These are phyloP conservation scores for Allacma fusca DNA, from an alignment of 2,888 invertebrate genomes.

Conservation along the genomic window DNA sequence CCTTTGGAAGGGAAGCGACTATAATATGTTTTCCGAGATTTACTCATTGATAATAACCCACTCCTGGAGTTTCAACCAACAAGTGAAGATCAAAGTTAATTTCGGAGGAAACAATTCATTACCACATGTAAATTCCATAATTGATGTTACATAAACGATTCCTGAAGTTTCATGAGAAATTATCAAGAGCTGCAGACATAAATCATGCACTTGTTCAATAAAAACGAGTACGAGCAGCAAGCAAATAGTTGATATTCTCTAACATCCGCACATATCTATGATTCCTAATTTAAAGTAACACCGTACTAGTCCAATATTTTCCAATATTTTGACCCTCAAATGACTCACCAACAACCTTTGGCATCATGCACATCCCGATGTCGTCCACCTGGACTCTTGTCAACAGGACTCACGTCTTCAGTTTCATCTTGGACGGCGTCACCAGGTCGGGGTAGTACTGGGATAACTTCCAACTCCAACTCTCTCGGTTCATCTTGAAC, in stretches of 20 bases:
- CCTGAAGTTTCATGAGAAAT: too few relatives aligned
- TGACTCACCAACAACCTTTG: constrained; percentile 27
- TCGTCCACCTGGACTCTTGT: neutral
- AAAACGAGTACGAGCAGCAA: too few relatives aligned
- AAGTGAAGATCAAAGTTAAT: neutral
- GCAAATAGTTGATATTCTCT: too few relatives aligned
- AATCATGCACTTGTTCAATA: too few relatives aligned
- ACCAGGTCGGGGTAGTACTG: neutral
- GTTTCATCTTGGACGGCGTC: neutral
- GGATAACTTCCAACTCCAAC: neutral
- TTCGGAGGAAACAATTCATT: neutral
- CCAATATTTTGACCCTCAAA: neutral
- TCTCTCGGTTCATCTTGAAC: neutral
- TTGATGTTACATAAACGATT: neutral
- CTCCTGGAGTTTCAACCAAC: neutral
- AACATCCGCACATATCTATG: too few relatives aligned
- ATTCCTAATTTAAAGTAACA: neutral
- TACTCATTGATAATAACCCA: constrained; percentile 7
- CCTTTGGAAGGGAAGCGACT: neutral
- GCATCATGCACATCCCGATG: constrained; percentile 5
- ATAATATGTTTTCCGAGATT: constrained; percentile 16
- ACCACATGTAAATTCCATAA: neutral
- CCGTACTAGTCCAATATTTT: neutral
- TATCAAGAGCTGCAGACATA: too few relatives aligned
- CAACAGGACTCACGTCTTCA: neutral